Base-by-base conservation (phyloP, 2,888 invertebrate species). In the Synanthedon vespiformis region DNA sequence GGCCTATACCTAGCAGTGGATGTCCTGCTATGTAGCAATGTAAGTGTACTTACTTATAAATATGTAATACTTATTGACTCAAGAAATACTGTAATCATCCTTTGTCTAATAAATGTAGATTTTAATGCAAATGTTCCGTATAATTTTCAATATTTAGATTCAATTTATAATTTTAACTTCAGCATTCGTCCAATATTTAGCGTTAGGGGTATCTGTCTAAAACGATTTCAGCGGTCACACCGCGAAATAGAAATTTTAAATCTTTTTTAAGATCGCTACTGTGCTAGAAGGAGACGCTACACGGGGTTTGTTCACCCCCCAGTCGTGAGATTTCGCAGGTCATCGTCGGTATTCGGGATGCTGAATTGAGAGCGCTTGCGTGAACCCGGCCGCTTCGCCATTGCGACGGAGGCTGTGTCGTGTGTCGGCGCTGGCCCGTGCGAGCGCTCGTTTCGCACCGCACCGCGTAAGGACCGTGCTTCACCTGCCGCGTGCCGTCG, bases 331-430 rank as follows among this genome's bases (percentile, higher is more conserved):
- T 70, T 55, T 80, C 82, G 82, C 66, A 59, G 70, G 59, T 59
- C 65, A 67, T 82, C 83, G 83, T 79, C 64, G 67, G 63, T 73
- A 72, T 62, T 80, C 80, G 84, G 80, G 80, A 81, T 77, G 83
- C 77, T 79, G 84, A 70, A 77, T 58, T 78, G 75, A 85, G 78
- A 60, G 86, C 85, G 85, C 85, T 84, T 80, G 84, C 85, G 85
- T 83, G 85, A 82, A 68, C 85, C 86, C 85, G 84, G 85, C 80
- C 82, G 84, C 78, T 83, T 84, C 85, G 85, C 74, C 86, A 86
- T 86, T 86, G 85, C 85, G 85, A 81, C 85, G 85, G 80, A 80
- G 81, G 82, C 80, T 84, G 81, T 84, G 81, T 84, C 80, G 84
- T 82, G 79, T 82, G 80, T 84, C 82, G 76, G 83, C 83, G 81